phyloP scores from a whole-genome alignment of 2,888 invertebrate genomes.

The Amaurobius ferox region DNA sequence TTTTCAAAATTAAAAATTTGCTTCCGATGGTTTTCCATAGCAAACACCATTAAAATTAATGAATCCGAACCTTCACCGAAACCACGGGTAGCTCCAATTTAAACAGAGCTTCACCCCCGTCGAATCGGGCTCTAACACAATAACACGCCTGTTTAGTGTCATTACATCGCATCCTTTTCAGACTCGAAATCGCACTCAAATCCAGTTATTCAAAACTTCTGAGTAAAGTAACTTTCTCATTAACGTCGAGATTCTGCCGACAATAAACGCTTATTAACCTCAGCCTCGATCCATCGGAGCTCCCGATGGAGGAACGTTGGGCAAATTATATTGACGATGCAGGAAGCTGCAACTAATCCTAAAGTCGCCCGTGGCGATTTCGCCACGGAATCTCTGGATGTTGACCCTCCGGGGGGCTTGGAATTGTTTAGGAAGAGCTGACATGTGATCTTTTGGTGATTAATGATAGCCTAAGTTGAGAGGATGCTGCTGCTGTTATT shows the following conservation, averaged over 20 bases:
- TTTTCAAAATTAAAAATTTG: neutral
- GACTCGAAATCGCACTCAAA: conserved; percentile 1
- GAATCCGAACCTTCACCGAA: neutral
- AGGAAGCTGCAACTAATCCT: conserved; percentile 3
- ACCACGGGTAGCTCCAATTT: neutral
- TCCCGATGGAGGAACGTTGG: conserved; percentile 1
- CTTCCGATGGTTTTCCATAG: neutral
- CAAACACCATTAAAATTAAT: neutral
- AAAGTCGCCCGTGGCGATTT: conserved; percentile 16
- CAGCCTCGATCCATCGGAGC: neutral
- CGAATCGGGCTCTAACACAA: conserved; percentile 15
- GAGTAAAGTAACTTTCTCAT: conserved; percentile 23
- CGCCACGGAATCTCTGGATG: conserved; percentile 1
- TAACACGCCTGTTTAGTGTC: conserved; percentile 34
- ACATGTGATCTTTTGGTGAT: conserved; percentile 43
- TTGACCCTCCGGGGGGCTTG: conserved; percentile 19
- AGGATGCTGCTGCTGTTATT: neutral
- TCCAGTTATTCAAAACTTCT: conserved; percentile 26
- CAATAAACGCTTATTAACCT: conserved; percentile 45
- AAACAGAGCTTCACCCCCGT: neutral
- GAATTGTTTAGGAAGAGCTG: conserved; percentile 23
- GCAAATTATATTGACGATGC: conserved; percentile 37
- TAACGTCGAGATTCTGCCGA: conserved; percentile 17
- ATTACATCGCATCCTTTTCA: conserved; percentile 15
- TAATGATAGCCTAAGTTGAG: conserved; percentile 29